Base-by-base conservation (phyloP, 1,140 invertebrate species). In the Ptiloglossa arizonensis region DNA sequence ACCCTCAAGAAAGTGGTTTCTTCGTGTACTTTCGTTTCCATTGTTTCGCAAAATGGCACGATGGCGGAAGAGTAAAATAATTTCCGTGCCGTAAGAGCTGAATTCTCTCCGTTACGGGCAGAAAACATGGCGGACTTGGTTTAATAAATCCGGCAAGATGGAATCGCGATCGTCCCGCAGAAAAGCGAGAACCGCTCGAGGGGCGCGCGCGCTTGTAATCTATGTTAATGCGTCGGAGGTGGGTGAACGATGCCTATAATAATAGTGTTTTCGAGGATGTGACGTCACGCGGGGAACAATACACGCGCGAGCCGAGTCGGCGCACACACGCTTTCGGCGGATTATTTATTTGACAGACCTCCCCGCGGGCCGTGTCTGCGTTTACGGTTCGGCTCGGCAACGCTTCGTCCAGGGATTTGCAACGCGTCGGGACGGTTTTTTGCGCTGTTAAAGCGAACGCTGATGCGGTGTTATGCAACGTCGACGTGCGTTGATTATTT, bases 341-440 rank as follows among this genome's bases (percentile, higher is more conserved):
- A 84, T 87, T 87, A 87, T 87, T 87, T 87, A 87, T 87, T 84
- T 80, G 84, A 87, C 79, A 80, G 81, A 84, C 77, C 70, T 70
- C 56, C 76, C 83, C 79, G 75, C 75, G 72, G 79, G 79, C 67
- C 76, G 74, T 84, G 81, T 66, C 69, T 78, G 75, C 81, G 63
- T 74, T 72, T 79, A 84, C 52, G 69, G 72, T 66, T n/a, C 74
- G 32, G 41, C 66, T 56, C 27, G 24, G 38, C 50, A 74, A 70
- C 56, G 62, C 50, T 46, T 64, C 56, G 44, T 57, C 48, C 72
- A 72, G 74, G 50, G 72, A 69, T 68, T 76, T 19, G 73, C 79
- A 67, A 80, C 81, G 50, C 9, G 63, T 41, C 41, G 67, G n/a
- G 77, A 79, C 67, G 72, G 73, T 44, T 46, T 38, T n/a, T 27